A percentile compares a stretch with the other conserved stretches of the same genome.
Conservation (phyloP, 2,888 invertebrate genomes). For the Cacoxenus indagator region DNA sequence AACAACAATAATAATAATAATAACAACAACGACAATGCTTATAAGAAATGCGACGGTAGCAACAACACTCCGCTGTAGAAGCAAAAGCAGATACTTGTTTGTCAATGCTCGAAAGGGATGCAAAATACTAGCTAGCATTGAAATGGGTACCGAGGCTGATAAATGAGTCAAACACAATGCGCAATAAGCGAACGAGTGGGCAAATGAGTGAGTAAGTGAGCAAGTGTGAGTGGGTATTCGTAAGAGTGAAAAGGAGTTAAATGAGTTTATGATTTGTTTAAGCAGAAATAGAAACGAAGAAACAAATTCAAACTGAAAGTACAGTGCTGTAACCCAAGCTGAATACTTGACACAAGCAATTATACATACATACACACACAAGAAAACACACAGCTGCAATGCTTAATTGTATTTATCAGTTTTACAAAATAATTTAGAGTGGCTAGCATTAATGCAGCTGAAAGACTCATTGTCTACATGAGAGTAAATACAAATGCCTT, state of each 20-base stretch:
- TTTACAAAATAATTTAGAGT: slow-evolving; percentile 9
- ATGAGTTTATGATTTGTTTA: slow-evolving; percentile 34
- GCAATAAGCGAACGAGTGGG: neutral
- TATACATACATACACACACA: slow-evolving; percentile 3
- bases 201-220: neutral
- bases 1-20: slow-evolving; percentile 22
- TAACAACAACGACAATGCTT: slow-evolving; percentile 24
- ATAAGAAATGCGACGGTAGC: slow-evolving; percentile 30
- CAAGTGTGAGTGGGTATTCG: neutral
- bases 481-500: neutral
- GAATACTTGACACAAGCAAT: neutral
- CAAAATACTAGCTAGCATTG: slow-evolving; percentile 43
- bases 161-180: slow-evolving; percentile 10
- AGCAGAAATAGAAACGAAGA: neutral
- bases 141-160: neutral
- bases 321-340: slow-evolving; percentile 10
- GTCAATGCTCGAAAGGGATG: slow-evolving; percentile 53
- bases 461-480: neutral
- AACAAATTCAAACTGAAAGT: slow-evolving; percentile 16
- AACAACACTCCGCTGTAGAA: slow-evolving; percentile 13
- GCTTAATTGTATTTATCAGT: slow-evolving; percentile 24
- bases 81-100: slow-evolving; percentile 26
- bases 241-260: slow-evolving; percentile 57
- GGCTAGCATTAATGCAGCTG: neutral
- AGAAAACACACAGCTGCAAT: neutral